Percentiles rank a stretch among this genome's conserved stretches.
These are phyloP conservation scores for Lasioglossum villosulum DNA, from an alignment of 2,888 invertebrate genomes.

Conservation along the genomic window DNA sequence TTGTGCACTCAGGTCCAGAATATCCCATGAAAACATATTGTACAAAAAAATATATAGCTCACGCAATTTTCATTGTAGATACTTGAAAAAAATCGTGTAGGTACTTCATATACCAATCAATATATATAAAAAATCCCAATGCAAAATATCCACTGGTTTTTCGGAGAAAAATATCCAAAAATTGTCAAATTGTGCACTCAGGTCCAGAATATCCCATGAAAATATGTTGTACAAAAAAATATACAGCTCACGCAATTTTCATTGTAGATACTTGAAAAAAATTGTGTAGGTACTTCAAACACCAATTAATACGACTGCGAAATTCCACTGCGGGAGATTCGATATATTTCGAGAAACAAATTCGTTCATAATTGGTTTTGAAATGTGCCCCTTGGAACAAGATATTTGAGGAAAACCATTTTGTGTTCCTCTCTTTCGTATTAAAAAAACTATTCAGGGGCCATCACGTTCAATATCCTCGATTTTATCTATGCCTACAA, in stretches of 20 bases:
- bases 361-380: too few species aligned
- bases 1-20: neutral
- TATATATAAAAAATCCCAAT: neutral
- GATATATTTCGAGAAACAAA: too few species aligned
- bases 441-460: neutral
- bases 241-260: neutral
- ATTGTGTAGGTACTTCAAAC: neutral
- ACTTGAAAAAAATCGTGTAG: neutral
- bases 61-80: neutral
- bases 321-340: too few species aligned
- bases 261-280: neutral
- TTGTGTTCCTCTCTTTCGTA: neutral
- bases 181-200: neutral
- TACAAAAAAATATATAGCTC: too few species aligned
- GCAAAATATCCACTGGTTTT: neutral
- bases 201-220: neutral
- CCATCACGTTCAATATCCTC: neutral
- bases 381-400: neutral
- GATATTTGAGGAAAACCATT: neutral
- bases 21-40: neutral
- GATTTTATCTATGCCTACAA: neutral
- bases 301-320: too few species aligned
- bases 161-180: neutral
- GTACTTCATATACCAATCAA: neutral
- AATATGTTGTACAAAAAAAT: too few species aligned